Evolutionary conservation across 1,140 invertebrate species (phyloP).

Genomic region (Apis florea): DNA sequence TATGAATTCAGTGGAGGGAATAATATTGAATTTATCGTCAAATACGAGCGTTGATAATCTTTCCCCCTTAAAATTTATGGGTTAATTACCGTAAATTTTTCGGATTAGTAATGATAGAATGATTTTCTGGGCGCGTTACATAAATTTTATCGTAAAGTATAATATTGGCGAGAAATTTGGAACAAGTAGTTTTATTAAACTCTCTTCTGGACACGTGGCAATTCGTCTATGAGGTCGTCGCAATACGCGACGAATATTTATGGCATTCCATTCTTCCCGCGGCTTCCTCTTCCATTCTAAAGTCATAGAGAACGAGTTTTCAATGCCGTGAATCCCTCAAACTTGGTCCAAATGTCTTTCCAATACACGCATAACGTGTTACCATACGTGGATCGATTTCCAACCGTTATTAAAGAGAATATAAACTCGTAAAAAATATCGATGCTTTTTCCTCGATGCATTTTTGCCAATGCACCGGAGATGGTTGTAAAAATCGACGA

Average conservation of each 20-base stretch:
- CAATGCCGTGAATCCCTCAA: constrained; percentile 21
- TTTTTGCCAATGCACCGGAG: not conserved
- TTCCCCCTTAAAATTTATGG: not conserved
- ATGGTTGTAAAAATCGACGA: not conserved
- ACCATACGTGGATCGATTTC: not conserved
- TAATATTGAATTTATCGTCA: not conserved
- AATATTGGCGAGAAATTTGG: not conserved
- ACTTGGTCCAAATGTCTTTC: constrained; percentile 22
- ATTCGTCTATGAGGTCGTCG: not conserved
- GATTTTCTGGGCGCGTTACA: no score
- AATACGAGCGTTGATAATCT: not conserved
- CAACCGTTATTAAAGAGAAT: not conserved
- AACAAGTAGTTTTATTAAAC: not conserved
- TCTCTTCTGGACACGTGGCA: no score
- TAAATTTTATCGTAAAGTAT: no score
- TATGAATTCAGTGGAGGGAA: not conserved
- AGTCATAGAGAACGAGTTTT: constrained; percentile 11
- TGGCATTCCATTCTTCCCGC: not conserved
- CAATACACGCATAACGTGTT: not conserved
- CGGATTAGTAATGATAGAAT: no score
- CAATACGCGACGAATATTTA: constrained; percentile 19
- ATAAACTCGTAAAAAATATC: not conserved
- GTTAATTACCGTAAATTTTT: no score
- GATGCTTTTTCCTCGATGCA: not conserved
- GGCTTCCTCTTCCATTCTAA: not conserved